Conservation (phyloP, 2,888 invertebrate species). For the Cephus nigrinus region DNA sequence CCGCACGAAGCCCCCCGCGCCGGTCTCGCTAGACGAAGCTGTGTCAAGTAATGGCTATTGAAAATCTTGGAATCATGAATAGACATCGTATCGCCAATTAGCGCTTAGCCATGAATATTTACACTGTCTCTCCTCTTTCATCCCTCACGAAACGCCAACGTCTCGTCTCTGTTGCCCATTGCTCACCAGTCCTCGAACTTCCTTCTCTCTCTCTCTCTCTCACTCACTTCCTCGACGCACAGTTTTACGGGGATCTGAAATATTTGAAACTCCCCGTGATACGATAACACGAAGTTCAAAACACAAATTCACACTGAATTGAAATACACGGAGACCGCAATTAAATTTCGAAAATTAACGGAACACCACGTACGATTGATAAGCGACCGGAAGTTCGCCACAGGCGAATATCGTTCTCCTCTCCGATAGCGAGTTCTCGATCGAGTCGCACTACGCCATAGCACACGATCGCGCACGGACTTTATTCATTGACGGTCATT, state of each 20-base stretch:
- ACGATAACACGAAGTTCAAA: not conserved
- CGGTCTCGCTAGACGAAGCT: constrained; percentile 10
- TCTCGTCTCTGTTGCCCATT: constrained; percentile 31
- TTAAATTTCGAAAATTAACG: constrained; percentile 50
- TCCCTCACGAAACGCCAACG: constrained; percentile 18
- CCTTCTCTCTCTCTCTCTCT: not conserved
- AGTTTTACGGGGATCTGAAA: not conserved
- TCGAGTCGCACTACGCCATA: constrained; percentile 34
- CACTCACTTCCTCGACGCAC: not conserved
- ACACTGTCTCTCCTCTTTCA: constrained; percentile 28
- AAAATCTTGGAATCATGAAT: constrained; percentile 64
- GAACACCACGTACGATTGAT: constrained; percentile 55
- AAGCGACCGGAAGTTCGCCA: constrained; percentile 60
- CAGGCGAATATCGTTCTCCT: constrained; percentile 37
- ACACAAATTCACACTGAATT: not conserved
- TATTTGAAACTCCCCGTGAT: not conserved
- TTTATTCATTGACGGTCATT: not conserved
- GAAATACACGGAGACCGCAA: constrained; percentile 26
- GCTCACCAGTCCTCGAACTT: constrained; percentile 33
- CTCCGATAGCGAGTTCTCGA: constrained; percentile 29
- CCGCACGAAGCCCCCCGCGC: not conserved
- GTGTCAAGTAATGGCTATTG: constrained; percentile 57
- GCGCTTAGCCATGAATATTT: constrained; percentile 60
- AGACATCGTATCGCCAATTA: constrained; percentile 63
- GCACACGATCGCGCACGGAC: not conserved